Evolutionary conservation across 2,888 invertebrate genomes (phyloP), one percentile per base, ranked within the genome.

Genomic region (Drosophila pullipes): DNA sequence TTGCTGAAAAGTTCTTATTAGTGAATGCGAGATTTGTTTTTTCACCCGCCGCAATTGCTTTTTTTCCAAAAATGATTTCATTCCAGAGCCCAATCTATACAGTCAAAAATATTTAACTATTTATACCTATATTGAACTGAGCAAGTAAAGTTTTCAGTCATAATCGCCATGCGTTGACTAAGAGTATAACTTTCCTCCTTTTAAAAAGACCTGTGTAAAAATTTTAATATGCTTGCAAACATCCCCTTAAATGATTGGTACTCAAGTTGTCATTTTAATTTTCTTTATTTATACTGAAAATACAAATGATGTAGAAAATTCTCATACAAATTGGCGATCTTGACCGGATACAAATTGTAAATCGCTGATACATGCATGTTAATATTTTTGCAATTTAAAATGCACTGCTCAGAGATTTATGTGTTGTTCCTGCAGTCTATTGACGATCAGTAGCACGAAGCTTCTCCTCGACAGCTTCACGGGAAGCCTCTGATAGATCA

Each of bases 381-480:
- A 57, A 57, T 57, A 13, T 74, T 78, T 75, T 59, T 75, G 89
- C 67, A 61, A 63, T 76, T 69, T 77, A 86, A 87, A 91, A 87
- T 87, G 90, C 90, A 87, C 84, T 84, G 85, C 88, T 79, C 89
- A 82, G 78, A 83, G 74, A 68, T 60, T 81, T 64, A 28, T 18
- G 65, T 65, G 77, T 73, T 83, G 80, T 73, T 80, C 62, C 72
- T 76, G 58, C 73, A 74, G 78, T 85, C 92, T 96, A 97, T 95
- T 97, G 97, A 95, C 98, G 97, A 95, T 98, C 98, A 92, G 97
- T 98, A 94, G 97, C 96, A 95, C 98, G 97, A 91, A 98, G 96
- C 94, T 98, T 98, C 94, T 98, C 98, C 94, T 98, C 98, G 82
- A 98, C 98, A 85, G 97, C 97, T 94, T 98, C 98, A 92, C 97